phyloP scores from a whole-genome alignment of 1,140 invertebrate species.

The Leptinotarsa defecta region DNA sequence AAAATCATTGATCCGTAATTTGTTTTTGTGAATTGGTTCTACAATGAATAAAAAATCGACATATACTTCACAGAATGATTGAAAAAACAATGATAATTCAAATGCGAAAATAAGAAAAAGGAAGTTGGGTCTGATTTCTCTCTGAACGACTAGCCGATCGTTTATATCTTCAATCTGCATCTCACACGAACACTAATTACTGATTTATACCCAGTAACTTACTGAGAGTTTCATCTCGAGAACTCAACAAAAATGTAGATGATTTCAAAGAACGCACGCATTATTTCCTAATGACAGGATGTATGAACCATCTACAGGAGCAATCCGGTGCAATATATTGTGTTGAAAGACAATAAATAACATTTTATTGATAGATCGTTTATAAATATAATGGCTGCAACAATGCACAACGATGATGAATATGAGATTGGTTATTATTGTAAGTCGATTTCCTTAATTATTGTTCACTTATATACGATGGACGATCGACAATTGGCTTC shows the following conservation, averaged over 20 bases:
- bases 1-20: too few relatives aligned
- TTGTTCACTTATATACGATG: slow-evolving; percentile 15
- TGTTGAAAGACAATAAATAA: slow-evolving; percentile 11
- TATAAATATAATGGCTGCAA: slow-evolving; percentile 11
- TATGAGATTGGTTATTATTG: slow-evolving; percentile 14
- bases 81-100: too few relatives aligned
- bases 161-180: too few relatives aligned
- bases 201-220: too few relatives aligned
- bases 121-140: too few relatives aligned
- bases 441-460: slow-evolving; percentile 11
- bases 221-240: too few relatives aligned
- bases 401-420: slow-evolving; percentile 7
- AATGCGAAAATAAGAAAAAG: too few relatives aligned
- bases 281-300: slow-evolving; percentile 18
- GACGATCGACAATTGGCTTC: neutral
- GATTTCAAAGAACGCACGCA: neutral
- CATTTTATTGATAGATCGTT: slow-evolving; percentile 18
- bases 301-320: slow-evolving; percentile 13
- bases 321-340: slow-evolving; percentile 16
- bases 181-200: too few relatives aligned
- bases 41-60: too few relatives aligned
- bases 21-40: too few relatives aligned
- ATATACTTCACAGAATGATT: too few relatives aligned
- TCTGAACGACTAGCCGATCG: too few relatives aligned
- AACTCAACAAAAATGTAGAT: neutral